These are phyloP conservation scores for Perizoma affinitatum DNA, from an alignment of 2,888 invertebrate genomes.

Conservation along the genomic window DNA sequence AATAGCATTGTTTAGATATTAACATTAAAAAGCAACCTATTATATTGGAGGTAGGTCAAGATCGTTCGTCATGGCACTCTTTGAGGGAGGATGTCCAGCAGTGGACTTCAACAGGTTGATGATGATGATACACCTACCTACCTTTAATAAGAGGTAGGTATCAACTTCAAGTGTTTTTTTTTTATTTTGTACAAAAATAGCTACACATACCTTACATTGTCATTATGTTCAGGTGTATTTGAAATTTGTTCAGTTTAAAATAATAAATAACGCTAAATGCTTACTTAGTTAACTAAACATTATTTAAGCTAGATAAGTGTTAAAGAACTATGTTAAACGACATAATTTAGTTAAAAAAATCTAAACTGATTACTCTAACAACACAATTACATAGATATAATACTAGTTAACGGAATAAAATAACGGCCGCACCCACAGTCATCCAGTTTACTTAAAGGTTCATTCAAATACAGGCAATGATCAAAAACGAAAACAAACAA, in stretches of 20 bases:
- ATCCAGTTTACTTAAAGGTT: neutral
- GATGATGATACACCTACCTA: neutral
- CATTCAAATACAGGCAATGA: neutral
- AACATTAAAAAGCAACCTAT: too few relatives aligned
- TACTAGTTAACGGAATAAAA: conserved; percentile 8
- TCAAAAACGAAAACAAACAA: neutral
- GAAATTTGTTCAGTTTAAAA: neutral
- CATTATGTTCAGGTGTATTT: conserved; percentile 16
- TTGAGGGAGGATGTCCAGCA: neutral
- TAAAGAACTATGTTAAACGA: neutral
- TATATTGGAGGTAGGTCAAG: too few relatives aligned
- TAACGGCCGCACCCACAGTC: neutral
- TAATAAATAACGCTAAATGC: conserved; percentile 20
- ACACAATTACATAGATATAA: conserved; percentile 5
- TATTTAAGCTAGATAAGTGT: conserved; percentile 11
- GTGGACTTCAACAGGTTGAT: too few relatives aligned
- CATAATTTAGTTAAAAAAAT: neutral
- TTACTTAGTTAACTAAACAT: conserved; percentile 14
- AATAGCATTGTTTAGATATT: too few relatives aligned
- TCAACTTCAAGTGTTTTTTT: neutral
- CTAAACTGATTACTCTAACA: conserved; percentile 1
- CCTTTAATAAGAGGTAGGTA: neutral
- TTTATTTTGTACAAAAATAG: conserved; percentile 18
- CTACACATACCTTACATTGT: conserved; percentile 2
- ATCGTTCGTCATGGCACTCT: neutral